Base-by-base conservation (phyloP, 2,797 vertebrate genomes). In the Chaetodon trifasciatus region DNA sequence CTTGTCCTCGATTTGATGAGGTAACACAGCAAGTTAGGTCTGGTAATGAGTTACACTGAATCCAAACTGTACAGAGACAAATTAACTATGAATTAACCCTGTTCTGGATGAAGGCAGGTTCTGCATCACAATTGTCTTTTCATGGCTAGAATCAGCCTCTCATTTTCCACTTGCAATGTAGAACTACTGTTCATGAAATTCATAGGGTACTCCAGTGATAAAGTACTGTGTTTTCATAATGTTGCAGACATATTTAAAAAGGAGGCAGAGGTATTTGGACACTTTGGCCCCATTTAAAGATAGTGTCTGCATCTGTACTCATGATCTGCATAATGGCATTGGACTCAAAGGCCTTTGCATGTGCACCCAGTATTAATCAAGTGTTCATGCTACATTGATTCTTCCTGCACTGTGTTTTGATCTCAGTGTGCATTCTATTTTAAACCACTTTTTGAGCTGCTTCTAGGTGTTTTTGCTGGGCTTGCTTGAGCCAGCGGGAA, bases 161-260 rank as follows among this genome's bases (percentile, higher is more conserved):
- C 15, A 28, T 67, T 24, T 81, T 56, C 57, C 49, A 57, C 49
- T 82, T 49, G 28, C 7, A 15, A 21, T 15, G 40, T 32, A 71
- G 32, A 82, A 9, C 11, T 17, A 1, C 19, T 35, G 63, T 6
- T 72, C 4, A 23, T 56, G 23, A 56, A 61, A 40, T 47, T 28
- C 15, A 61, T 24, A 39, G 5, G 23, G 19, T 61, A 32, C 62
- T 62, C 39, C 2, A 53, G 37, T 2, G 4, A 46, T 79, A 39
- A 28, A n/a, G n/a, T 17, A 11, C 42, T 42, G 28, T 32, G 28
- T 9, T 64, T 50, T n/a, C 0, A 67, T 55, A n/a, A 57, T 57
- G 24, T 15, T 49, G 62, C 23, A 63, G 56, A 44, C n/a, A 23
- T 53, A 57, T 72, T 73, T 66, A 1, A 50, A 66, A 57, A 47